Evolutionary conservation across 2,888 invertebrate genomes (phyloP).

Genomic region (Melanargia galathea): DNA sequence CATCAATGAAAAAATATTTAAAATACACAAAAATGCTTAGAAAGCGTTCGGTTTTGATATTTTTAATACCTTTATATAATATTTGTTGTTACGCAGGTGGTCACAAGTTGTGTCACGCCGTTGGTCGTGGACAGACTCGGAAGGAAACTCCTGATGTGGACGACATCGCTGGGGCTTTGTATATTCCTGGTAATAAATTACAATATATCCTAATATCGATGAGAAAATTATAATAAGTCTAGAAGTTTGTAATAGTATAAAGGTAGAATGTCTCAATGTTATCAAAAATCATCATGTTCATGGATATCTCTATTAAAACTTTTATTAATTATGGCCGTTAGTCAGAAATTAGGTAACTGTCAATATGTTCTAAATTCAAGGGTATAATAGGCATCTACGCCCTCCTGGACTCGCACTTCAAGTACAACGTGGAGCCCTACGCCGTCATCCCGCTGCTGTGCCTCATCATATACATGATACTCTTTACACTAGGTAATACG

Average conservation of each 20-base stretch:
- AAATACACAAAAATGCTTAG: not conserved
- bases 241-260: too few relatives aligned
- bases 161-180: conserved; percentile 86
- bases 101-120: conserved; percentile 87
- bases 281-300: too few relatives aligned
- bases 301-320: too few relatives aligned
- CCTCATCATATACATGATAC: conserved; percentile 71
- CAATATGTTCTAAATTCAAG: conserved; percentile 46
- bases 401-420: conserved; percentile 66
- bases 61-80: not conserved
- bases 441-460: conserved; percentile 71
- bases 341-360: too few relatives aligned
- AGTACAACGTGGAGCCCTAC: conserved; percentile 60
- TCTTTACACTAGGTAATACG: conserved; percentile 73
- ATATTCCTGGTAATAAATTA: conserved; percentile 79
- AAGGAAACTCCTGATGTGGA: conserved; percentile 86
- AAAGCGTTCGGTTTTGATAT: not conserved
- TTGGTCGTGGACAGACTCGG: conserved; percentile 89
- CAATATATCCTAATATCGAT: too few relatives aligned
- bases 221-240: too few relatives aligned
- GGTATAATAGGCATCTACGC: conserved; percentile 72
- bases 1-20: not conserved
- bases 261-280: too few relatives aligned
- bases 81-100: conserved; percentile 73
- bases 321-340: too few relatives aligned